A percentile compares a stretch with the other conserved stretches of the same genome.
Evolutionary conservation across 2,888 invertebrate genomes (phyloP).

Genomic region (Drosophila macrospina): DNA sequence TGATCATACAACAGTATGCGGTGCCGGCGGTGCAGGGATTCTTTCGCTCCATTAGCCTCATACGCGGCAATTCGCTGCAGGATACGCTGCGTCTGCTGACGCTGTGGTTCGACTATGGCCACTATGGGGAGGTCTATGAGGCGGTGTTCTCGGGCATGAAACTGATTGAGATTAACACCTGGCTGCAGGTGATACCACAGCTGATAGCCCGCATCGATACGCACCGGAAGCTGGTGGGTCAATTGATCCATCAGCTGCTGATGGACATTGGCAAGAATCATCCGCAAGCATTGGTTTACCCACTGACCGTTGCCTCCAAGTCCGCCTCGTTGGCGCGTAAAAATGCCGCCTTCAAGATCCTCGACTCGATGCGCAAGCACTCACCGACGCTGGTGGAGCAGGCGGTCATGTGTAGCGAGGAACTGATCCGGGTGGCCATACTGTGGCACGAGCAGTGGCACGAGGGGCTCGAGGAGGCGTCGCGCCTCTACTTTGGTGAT

Average conservation of each 20-base stretch:
- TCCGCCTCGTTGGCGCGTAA: conserved; percentile 94
- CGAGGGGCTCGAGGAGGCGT: conserved; percentile 98
- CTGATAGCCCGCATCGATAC: conserved; percentile 99
- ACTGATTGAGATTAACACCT: conserved; percentile 98
- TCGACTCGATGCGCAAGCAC: conserved; percentile 98
- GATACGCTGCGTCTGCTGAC: conserved; percentile 98
- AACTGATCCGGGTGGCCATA: conserved; percentile 98
- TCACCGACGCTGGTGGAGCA: conserved; percentile 96
- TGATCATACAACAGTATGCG: conserved; percentile 90
- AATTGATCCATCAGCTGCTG: conserved; percentile 95
- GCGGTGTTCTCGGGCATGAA: conserved; percentile 96
- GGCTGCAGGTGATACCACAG: conserved; percentile 99
- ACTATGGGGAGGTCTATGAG: conserved; percentile 96
- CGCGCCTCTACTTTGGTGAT: conserved; percentile 97
- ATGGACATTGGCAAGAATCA: conserved; percentile 99
- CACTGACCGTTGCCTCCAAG: conserved; percentile 98
- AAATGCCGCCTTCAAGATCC: conserved; percentile 96
- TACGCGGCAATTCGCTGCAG: conserved; percentile 96
- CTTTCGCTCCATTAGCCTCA: conserved; percentile 96
- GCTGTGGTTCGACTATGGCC: conserved; percentile 99
- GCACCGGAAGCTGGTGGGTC: conserved; percentile 92
- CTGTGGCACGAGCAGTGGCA: conserved; percentile 99
- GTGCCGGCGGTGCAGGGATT: conserved; percentile 98
- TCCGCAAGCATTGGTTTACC: conserved; percentile 98
- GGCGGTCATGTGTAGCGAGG: conserved; percentile 98